Evolutionary conservation across 2,888 invertebrate genomes (phyloP), one percentile per base, ranked within the genome.

Genomic region (Thysanoteuthis rhombus): DNA sequence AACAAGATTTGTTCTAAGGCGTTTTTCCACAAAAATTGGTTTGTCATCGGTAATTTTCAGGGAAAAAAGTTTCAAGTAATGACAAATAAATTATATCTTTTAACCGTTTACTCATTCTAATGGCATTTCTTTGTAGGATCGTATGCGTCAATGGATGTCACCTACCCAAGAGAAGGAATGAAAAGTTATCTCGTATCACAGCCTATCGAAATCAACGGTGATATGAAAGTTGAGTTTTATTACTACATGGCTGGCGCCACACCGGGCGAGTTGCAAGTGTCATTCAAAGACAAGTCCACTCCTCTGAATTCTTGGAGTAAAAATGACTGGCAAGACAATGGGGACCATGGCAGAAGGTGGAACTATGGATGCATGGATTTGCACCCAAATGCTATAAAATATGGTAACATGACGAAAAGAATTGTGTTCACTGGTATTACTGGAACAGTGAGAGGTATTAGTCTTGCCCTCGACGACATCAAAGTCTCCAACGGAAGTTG

Each of bases 341-440:
- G 75, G 36, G n/a, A 75, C n/a, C 75, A 75, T 36, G 75, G 75
- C 12, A 16, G 0, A 12, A n/a, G n/a, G 1, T 75, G 75, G 75
- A 75, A 75, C n/a, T 75, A 75, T n/a, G 75, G 75, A n/a, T 75
- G 75, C n/a, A 75, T 75, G 75, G 75, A 75, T n/a, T 75, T 75
- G 36, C n/a, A 75, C n/a, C n/a, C n/a, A 75, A n/a, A 75, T 16
- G 1, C 16, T 12, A n/a, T 10, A 16, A 4, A 36, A 75, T 3
- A 58, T 58, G 28, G 8, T 32, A 75, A 75, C n/a, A 16, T 0
- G 36, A 36, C 75, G 0, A 75, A 75, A 75, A 75, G 75, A 75
- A 36, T 75, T 75, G 25, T n/a, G 12, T 75, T 75, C 16, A 75
- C 75, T 75, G 75, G 75, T 75, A 75, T 75, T n/a, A 75, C 75